Evolutionary conservation across 2,797 vertebrate genomes (phyloP).

Genomic region (Bovichtus variegatus): DNA sequence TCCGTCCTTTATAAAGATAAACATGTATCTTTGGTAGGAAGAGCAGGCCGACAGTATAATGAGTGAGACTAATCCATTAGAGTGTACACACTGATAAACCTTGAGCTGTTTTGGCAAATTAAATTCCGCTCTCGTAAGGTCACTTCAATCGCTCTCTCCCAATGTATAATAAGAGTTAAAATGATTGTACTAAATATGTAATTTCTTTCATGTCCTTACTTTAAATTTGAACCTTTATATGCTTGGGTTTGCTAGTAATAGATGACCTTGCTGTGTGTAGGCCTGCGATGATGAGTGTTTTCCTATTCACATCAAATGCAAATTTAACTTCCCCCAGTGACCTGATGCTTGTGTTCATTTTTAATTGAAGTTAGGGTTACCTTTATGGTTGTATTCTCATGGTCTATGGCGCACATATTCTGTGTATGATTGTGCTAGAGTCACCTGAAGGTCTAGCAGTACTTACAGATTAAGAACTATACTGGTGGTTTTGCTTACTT

Average conservation of each 20-base stretch:
- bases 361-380: not conserved
- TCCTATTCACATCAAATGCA: not conserved
- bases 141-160: not conserved
- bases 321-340: not conserved
- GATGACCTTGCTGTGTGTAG: not conserved
- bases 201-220: not conserved
- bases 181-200: not conserved
- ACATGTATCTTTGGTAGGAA: constrained; percentile 43
- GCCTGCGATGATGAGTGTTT: not conserved
- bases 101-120: constrained; percentile 15
- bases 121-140: not conserved
- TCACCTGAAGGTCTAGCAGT: not conserved
- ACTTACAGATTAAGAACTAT: not conserved
- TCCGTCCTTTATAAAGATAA: constrained; percentile 51
- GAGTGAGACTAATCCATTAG: constrained; percentile 43
- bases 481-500: not conserved
- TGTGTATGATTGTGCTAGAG: not conserved
- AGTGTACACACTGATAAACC: constrained; percentile 29
- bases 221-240: not conserved
- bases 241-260: not conserved
- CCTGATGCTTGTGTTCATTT: not conserved
- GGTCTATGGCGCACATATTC: not conserved
- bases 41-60: constrained; percentile 42
- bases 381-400: not conserved
- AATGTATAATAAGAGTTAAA: fast-evolving